These are phyloP conservation scores for Noctuana brunneofusca DNA, from an alignment of 2,888 invertebrate species.

Conservation along the genomic window DNA sequence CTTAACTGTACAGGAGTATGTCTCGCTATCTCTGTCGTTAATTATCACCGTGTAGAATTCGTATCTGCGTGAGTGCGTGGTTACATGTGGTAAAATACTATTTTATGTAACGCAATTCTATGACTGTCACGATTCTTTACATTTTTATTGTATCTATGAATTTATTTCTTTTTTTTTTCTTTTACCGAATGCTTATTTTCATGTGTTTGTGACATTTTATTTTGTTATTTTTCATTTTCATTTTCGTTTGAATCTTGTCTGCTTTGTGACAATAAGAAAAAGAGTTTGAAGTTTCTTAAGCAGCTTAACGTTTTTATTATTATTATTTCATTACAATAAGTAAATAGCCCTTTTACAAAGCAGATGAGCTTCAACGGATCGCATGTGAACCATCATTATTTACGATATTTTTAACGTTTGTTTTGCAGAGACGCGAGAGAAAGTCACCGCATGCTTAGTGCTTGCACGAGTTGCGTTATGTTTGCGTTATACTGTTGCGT, in stretches of 20 bases:
- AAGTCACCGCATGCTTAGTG: conserved; percentile 79
- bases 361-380: not conserved
- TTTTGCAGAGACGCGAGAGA: conserved; percentile 74
- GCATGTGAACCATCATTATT: conserved; percentile 26
- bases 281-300: too few relatives aligned
- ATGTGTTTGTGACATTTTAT: not conserved
- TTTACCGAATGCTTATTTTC: not conserved
- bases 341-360: not conserved
- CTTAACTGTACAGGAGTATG: too few relatives aligned
- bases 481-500: conserved; percentile 30
- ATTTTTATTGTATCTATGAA: too few relatives aligned
- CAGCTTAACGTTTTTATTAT: too few relatives aligned
- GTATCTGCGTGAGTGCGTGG: too few relatives aligned
- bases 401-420: conserved; percentile 49
- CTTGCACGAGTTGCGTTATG: conserved; percentile 50
- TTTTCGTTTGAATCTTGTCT: not conserved
- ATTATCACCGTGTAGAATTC: too few relatives aligned
- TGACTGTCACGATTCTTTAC: too few relatives aligned
- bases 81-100: too few relatives aligned
- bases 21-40: too few relatives aligned
- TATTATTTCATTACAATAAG: too few relatives aligned
- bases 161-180: not conserved
- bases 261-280: not conserved
- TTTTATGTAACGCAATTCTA: too few relatives aligned
- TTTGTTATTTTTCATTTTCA: not conserved